Base-by-base conservation (phyloP, 2,113 vertebrate species). In the Periophthalmus modestus region DNA sequence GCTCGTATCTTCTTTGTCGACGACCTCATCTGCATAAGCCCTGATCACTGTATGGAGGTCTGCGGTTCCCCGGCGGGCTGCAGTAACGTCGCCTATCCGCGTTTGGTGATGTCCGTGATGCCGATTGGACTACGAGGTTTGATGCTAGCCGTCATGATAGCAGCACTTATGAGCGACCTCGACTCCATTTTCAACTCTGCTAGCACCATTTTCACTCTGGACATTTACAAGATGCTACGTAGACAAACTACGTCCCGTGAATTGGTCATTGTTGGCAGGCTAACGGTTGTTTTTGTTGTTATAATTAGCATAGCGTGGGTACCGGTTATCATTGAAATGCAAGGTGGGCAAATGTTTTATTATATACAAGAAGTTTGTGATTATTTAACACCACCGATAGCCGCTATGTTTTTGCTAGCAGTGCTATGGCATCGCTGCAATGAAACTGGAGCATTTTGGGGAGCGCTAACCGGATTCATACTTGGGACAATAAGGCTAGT, bases 101-200 rank as follows among this genome's bases (percentile, higher is more conserved):
- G 95, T 34, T 89, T 99, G 82, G 97, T 98, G 62, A 96, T 97
- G 96, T 91, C 89, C 0, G 85, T 99, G 72, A 95, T 99, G 85
- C 97, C 97, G 0, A 93, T 95, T 58, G 97, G 97, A 14, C 95
- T 99, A 28, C 93, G 97, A 0, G 97, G 97, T 24, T 89, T 98
- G 33, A 99, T 99, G 96, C 96, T 99, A 95, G 97, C 97, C 0
- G 97, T 98, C 71, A 98, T 99, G 96, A 97, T 99, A 0, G 97
- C 97, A 0, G 96, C 97, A 1, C 92, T 99, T 1, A 99, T 99
- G 97, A 98, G 97, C 62, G 96, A 98, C 90, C 80, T 99, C 88
- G 96, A 98, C 92, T 99, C 97, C 0, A 98, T 99, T 80, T 99
- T 99, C 82, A 99, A 99, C 91, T 98, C 96, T 2, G 96, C 96